Base-by-base conservation (phyloP, 2,113 vertebrate genomes). In the Clupea harengus region DNA sequence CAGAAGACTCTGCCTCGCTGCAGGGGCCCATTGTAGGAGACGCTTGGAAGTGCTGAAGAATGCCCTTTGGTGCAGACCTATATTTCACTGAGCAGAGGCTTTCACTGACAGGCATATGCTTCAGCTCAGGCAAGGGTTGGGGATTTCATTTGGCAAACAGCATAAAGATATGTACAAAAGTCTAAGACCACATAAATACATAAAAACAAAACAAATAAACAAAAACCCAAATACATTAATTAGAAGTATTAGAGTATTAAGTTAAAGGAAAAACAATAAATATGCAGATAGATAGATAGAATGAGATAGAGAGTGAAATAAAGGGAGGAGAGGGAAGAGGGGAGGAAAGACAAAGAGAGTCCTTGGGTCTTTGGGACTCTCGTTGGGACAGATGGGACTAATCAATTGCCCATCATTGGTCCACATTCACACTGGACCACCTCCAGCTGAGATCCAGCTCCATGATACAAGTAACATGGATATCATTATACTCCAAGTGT, bases 51-150 rank as follows among this genome's bases (percentile, higher is more conserved):
- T 39, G 72, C 72, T 78, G 28, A 17, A 78, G 32, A 44, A 78
- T 78, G 32, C 72, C 28, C 72, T 44, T 32, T 32, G 72, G 72
- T 78, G 72, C 28, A 78, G 72, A 78, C 28, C 72, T 78, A 78
- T 78, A 39, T 78, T 78, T 78, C 72, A 78, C 72, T 0, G 72
- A 78, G 28, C 72, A 39, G 72, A 78, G 25, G 28, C 72, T 78
- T 39, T 10, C 72, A 78, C 72, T 78, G 72, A 39, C 72, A 78
- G 32, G 15, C n/a, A 28, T 72, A 72, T 4, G 11, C 64, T 32
- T 11, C 25, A 15, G 28, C 32, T 10, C 32, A 28, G 32, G n/a
- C 7, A 28, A 67, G 52, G 5, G 13, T 57, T 57, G 13, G 52
- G 60, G 60, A 25, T 9, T 64, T 64, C 1, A 78, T 78, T 32